A percentile compares a stretch with the other conserved stretches of the same genome.
phyloP scores from a whole-genome alignment of 92 coral and sea anemone species.

The Paragorgia papillata region DNA sequence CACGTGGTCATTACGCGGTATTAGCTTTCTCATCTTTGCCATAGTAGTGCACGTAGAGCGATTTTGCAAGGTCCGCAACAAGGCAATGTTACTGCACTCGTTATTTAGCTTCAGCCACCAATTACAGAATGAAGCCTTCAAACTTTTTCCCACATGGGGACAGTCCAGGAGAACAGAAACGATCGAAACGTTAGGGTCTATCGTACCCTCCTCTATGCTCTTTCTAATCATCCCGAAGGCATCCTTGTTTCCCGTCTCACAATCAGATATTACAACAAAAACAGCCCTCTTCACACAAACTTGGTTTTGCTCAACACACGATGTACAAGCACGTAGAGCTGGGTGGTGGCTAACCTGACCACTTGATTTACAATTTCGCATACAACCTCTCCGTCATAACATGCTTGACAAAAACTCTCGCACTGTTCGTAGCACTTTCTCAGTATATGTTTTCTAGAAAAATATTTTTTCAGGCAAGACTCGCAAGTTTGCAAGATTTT shows the following conservation, averaged over 20 bases:
- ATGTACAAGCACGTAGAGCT: constrained; percentile 43
- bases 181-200: constrained; percentile 40
- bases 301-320: constrained; percentile 51
- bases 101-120: constrained; percentile 37
- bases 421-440: constrained; percentile 36
- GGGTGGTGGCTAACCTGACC: constrained; percentile 52
- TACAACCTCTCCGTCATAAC: constrained; percentile 41
- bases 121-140: constrained; percentile 38
- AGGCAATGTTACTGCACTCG: constrained; percentile 39
- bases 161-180: constrained; percentile 47
- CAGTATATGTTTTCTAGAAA: constrained; percentile 44
- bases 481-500: constrained; percentile 43
- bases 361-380: constrained; percentile 49
- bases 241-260: constrained; percentile 59
- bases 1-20: constrained; percentile 48
- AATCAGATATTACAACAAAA: constrained; percentile 37
- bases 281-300: constrained; percentile 50
- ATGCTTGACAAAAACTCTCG: constrained; percentile 48
- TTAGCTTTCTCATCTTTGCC: constrained; percentile 30
- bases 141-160: constrained; percentile 34
- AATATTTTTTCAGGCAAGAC: constrained; percentile 43
- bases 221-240: constrained; percentile 48
- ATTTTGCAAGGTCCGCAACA: constrained; percentile 35
- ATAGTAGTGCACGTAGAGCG: constrained; percentile 36
- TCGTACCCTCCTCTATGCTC: constrained; percentile 37